Evolutionary conservation across 2,113 vertebrate genomes (phyloP).

Genomic region (Scomber scombrus): DNA sequence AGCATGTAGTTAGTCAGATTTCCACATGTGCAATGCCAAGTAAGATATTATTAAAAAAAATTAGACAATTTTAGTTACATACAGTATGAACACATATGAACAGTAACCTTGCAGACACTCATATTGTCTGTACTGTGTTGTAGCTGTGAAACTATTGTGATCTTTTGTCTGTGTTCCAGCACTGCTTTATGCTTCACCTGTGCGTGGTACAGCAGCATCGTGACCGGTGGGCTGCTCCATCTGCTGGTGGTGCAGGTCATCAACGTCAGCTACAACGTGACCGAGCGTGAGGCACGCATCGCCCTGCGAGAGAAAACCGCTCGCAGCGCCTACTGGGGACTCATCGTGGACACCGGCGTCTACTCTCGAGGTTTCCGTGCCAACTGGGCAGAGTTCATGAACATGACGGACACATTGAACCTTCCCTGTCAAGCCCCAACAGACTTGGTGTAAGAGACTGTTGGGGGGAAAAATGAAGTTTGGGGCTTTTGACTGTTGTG

Average conservation of each 20-base stretch:
- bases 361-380: slow-evolving; percentile 89
- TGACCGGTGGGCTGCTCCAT: slow-evolving; percentile 92
- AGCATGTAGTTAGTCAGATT: background rate
- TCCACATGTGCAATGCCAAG: background rate
- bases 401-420: slow-evolving; percentile 77
- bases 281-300: slow-evolving; percentile 92
- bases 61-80: too few species aligned
- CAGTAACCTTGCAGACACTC: background rate
- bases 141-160: background rate
- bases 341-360: slow-evolving; percentile 90
- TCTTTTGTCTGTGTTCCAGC: slow-evolving; percentile 79
- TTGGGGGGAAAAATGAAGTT: background rate
- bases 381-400: slow-evolving; percentile 95
- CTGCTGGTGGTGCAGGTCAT: slow-evolving; percentile 93
- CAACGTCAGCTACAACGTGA: slow-evolving; percentile 96
- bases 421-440: slow-evolving; percentile 67
- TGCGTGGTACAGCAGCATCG: slow-evolving; percentile 95
- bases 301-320: slow-evolving; percentile 90
- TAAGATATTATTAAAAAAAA: background rate
- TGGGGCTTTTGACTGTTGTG: slow-evolving; percentile 15
- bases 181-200: slow-evolving; percentile 95
- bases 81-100: too few species aligned
- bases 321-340: slow-evolving; percentile 88
- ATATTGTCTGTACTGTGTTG: background rate
- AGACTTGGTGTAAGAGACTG: slow-evolving; percentile 86